These are phyloP conservation scores for Brachypodius melanocephalos DNA, from an alignment of 2,113 vertebrate species.

Conservation along the genomic window DNA sequence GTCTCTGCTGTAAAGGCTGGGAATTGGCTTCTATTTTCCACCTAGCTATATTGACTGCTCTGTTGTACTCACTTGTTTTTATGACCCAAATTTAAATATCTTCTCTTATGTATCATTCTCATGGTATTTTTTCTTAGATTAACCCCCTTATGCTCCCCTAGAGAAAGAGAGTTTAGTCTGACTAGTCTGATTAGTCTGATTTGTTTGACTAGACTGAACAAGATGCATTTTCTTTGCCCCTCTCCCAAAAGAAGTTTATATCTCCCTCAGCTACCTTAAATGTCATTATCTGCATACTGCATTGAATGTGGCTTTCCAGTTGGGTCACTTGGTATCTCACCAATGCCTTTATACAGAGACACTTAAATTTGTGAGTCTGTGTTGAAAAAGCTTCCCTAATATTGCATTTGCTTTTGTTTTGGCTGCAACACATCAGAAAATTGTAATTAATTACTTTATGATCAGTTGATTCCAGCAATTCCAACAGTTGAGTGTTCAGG, in stretches of 20 bases:
- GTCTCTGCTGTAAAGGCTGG: background rate
- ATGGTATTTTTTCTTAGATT: background rate
- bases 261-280: background rate
- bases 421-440: background rate
- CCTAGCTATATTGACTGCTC: background rate
- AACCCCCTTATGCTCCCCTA: background rate
- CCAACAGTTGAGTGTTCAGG: rapidly evolving
- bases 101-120: background rate
- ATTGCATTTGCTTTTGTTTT: background rate
- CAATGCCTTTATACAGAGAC: background rate
- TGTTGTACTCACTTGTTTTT: background rate
- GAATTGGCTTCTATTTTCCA: background rate
- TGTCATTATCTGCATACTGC: background rate
- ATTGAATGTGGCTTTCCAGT: background rate
- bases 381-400: background rate
- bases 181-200: too few species aligned
- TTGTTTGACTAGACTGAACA: background rate
- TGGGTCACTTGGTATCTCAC: background rate
- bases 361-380: background rate
- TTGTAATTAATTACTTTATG: background rate
- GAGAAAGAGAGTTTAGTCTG: background rate
- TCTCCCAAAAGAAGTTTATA: background rate
- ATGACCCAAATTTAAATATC: background rate
- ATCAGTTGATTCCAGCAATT: background rate
- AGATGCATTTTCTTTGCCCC: background rate